phyloP scores from a whole-genome alignment of 2,113 vertebrate genomes.

The Aramus guarauna region DNA sequence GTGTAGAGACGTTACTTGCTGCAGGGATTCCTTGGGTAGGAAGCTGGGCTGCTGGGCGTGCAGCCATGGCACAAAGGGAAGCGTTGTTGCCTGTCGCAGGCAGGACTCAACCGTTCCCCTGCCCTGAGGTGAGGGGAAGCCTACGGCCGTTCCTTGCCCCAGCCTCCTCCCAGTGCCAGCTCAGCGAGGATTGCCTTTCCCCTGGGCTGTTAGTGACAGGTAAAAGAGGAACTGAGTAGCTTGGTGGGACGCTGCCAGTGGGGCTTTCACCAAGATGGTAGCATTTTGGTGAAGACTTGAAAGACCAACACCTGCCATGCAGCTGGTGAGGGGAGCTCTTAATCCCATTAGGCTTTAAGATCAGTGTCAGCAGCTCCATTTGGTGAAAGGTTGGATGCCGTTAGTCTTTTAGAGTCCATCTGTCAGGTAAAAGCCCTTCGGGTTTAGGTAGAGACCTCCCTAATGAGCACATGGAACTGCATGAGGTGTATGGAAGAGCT shows the following conservation, averaged over 20 bases:
- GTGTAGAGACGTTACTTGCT: not conserved
- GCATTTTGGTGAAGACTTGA: not conserved
- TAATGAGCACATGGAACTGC: not conserved
- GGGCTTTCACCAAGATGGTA: not conserved
- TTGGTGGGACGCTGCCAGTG: not conserved
- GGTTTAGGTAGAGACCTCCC: not conserved
- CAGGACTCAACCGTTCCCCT: rapidly evolving
- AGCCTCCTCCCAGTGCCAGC: not conserved
- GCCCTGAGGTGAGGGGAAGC: not conserved
- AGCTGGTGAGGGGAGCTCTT: not conserved
- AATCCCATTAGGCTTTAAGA: not conserved
- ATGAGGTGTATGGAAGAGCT: not conserved
- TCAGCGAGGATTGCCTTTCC: not conserved
- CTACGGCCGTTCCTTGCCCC: rapidly evolving
- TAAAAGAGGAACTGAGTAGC: not conserved
- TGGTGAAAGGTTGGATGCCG: not conserved
- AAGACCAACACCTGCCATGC: not conserved
- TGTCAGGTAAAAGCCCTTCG: not conserved
- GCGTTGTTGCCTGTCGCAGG: not conserved
- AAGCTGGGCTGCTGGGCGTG: not conserved
- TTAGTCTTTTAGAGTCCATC: not conserved
- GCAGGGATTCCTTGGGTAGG: not conserved
- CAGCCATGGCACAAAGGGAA: not conserved
- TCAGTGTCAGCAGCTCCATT: not conserved
- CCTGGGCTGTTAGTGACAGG: not conserved